A percentile compares a stretch with the other conserved stretches of the same genome.
These are phyloP conservation scores for Marmota flaviventris DNA, from an alignment of 2,113 vertebrate genomes.

Conservation along the genomic window DNA sequence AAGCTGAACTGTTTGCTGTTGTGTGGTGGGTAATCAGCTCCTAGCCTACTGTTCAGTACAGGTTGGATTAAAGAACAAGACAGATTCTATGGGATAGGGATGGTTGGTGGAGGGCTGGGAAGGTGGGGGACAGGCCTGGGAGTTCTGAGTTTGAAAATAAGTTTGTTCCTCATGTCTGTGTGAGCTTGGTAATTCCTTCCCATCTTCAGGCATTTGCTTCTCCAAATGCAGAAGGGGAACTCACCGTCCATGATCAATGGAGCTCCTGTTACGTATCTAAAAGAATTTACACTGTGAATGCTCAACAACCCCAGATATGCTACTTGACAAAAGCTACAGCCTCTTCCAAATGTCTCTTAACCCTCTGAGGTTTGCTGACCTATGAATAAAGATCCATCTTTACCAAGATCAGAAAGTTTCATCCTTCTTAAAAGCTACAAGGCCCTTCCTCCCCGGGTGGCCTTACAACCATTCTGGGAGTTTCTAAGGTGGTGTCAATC, in stretches of 20 bases:
- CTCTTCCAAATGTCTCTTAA: background rate
- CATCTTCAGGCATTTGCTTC: background rate
- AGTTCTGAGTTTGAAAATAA: background rate
- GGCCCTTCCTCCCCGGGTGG: background rate
- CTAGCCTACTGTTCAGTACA: background rate
- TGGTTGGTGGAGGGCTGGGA: background rate
- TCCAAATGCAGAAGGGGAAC: background rate
- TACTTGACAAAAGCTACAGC: background rate
- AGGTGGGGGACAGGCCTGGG: background rate
- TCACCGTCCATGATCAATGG: fast-evolving
- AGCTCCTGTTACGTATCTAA: background rate
- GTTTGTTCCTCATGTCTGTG: background rate
- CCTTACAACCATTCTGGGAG: background rate
- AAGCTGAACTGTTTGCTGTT: background rate
- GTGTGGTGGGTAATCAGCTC: background rate
- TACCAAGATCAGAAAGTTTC: background rate
- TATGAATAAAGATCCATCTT: background rate
- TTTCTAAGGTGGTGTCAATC: background rate
- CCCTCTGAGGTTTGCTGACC: background rate
- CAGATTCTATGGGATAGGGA: background rate
- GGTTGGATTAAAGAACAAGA: background rate
- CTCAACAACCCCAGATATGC: background rate
- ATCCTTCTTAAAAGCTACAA: background rate
- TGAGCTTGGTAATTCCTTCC: background rate
- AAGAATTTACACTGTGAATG: background rate